A percentile compares a stretch with the other conserved stretches of the same genome.
Conservation (phyloP, 2,113 vertebrate genomes). For the Chloebia gouldiae region DNA sequence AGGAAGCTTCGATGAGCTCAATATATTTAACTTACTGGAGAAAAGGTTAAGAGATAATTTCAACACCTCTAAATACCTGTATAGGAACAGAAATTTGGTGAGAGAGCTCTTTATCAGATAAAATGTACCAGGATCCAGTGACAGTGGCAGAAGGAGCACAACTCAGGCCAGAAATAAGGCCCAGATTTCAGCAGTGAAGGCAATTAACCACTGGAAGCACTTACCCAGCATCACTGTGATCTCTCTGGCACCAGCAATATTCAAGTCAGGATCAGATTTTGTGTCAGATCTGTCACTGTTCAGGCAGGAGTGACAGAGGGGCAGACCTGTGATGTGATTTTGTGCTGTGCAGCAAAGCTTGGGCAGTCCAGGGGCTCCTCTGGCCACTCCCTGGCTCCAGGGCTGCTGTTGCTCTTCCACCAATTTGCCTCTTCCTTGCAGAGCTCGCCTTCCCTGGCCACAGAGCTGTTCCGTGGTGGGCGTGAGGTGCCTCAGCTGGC, state of each 20-base stretch:
- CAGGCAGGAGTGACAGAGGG: background rate
- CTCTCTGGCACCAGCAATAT: background rate
- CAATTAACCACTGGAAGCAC: background rate
- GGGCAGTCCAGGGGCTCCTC: background rate
- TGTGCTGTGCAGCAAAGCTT: background rate
- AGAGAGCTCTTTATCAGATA: background rate
- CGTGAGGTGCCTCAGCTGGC: rapidly evolving
- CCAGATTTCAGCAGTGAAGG: background rate
- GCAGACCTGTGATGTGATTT: background rate
- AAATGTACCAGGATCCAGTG: background rate
- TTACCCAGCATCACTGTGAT: background rate
- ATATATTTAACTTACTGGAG: background rate
- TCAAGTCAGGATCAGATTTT: background rate
- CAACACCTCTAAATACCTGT: background rate
- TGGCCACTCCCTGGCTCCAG: background rate
- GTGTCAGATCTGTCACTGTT: background rate
- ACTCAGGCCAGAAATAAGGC: background rate
- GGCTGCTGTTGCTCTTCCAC: rapidly evolving
- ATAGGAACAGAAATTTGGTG: background rate
- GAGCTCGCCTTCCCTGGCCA: rapidly evolving
- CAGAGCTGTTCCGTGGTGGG: rapidly evolving
- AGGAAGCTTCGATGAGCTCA: background rate
- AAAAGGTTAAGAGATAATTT: background rate
- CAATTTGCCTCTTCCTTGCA: rapidly evolving
- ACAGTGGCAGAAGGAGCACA: background rate